Conservation (phyloP, 2,797 vertebrate genomes). For the Characodon lateralis region DNA sequence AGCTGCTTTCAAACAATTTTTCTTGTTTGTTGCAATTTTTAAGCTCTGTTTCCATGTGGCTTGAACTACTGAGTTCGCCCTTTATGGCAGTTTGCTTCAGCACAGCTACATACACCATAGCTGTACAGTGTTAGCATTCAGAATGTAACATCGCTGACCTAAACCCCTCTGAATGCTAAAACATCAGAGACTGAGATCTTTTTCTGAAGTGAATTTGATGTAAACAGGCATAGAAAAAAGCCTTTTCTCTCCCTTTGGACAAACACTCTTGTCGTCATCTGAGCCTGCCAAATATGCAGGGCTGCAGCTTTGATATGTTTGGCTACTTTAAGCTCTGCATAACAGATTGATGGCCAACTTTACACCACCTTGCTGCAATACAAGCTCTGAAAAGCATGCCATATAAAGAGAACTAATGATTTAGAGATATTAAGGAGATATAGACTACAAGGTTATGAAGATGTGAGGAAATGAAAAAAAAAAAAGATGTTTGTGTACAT, state of each 20-base stretch:
- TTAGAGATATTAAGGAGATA: slow-evolving; percentile 1
- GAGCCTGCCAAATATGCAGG: slow-evolving; percentile 38
- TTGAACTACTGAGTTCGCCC: slow-evolving; percentile 28
- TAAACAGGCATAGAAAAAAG: slow-evolving; percentile 27
- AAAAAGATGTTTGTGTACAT: neutral
- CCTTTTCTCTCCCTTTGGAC: slow-evolving; percentile 43
- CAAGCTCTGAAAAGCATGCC: slow-evolving; percentile 23
- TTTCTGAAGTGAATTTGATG: slow-evolving; percentile 51
- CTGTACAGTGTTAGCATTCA: slow-evolving; percentile 71
- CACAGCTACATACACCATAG: slow-evolving; percentile 17
- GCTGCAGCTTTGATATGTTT: slow-evolving; percentile 59
- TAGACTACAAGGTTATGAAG: slow-evolving; percentile 12
- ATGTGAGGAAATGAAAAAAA: slow-evolving; percentile 29
- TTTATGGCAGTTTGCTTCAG: slow-evolving; percentile 31
- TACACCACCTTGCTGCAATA: slow-evolving; percentile 32
- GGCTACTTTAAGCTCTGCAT: slow-evolving; percentile 38
- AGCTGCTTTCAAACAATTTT: slow-evolving; percentile 4
- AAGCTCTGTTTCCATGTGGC: slow-evolving; percentile 4
- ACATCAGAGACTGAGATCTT: slow-evolving; percentile 50
- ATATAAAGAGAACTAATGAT: slow-evolving; percentile 29
- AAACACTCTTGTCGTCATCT: slow-evolving; percentile 53
- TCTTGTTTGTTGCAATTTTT: slow-evolving; percentile 12
- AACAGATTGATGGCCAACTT: slow-evolving; percentile 55
- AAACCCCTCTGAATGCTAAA: slow-evolving; percentile 57
- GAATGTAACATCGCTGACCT: slow-evolving; percentile 55